Conservation (phyloP, 2,888 invertebrate species). For the Chloromyia formosa region DNA sequence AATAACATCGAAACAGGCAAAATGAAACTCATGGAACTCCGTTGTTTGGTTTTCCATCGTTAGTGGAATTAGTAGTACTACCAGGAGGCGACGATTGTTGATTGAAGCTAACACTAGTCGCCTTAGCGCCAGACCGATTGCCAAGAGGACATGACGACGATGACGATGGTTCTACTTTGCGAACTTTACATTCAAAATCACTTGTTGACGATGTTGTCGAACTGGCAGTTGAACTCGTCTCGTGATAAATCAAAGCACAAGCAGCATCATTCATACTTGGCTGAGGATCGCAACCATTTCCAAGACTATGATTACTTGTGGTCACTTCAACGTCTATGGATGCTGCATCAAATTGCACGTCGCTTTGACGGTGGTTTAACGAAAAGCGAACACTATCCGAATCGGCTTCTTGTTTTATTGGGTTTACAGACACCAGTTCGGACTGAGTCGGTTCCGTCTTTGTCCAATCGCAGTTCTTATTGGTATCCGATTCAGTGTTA, state of each 20-base stretch:
- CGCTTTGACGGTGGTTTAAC: not conserved
- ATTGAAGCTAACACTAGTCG: not conserved
- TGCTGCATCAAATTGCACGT: not conserved
- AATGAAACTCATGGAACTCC: constrained; percentile 48
- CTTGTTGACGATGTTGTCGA: not conserved
- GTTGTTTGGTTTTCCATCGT: constrained; percentile 38
- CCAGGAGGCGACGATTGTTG: not conserved
- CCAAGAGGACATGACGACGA: not conserved
- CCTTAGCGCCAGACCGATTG: too few species aligned
- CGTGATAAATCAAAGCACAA: constrained; percentile 41
- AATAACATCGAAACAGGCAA: constrained; percentile 45
- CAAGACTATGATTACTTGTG: not conserved
- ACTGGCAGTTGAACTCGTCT: not conserved
- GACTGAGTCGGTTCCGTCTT: not conserved
- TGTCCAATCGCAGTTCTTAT: not conserved
- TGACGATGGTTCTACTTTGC: too few species aligned
- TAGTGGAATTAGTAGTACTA: not conserved
- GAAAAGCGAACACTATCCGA: constrained; percentile 23
- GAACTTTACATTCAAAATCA: too few species aligned
- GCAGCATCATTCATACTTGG: constrained; percentile 37
- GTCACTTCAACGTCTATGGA: constrained; percentile 1
- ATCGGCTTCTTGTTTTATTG: constrained; percentile 39
- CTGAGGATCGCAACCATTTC: constrained; percentile 4
- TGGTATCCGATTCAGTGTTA: not conserved
- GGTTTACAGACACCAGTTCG: not conserved